These are phyloP conservation scores for Dolomedes plantarius DNA, from an alignment of 2,888 invertebrate genomes.

Conservation along the genomic window DNA sequence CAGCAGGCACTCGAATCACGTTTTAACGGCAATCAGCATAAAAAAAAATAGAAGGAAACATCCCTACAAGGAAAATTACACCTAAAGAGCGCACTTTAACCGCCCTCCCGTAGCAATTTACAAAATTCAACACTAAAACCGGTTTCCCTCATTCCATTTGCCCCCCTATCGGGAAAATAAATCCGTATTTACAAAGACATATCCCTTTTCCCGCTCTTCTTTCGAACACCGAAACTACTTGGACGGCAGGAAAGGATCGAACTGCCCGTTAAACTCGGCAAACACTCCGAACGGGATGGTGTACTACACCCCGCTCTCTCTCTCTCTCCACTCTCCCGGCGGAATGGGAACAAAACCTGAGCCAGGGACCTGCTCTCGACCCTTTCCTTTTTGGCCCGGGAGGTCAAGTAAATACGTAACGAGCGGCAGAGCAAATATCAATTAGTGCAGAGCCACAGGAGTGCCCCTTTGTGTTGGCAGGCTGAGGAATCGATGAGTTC, in stretches of 20 bases:
- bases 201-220: too few relatives aligned
- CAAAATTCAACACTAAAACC: neutral
- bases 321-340: neutral
- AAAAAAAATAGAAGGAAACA: too few relatives aligned
- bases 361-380: neutral
- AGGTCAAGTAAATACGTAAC: slow-evolving; percentile 10
- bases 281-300: neutral
- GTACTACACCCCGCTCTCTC: too few relatives aligned
- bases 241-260: neutral
- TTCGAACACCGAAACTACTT: neutral
- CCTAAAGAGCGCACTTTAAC: neutral
- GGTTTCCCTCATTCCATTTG: neutral
- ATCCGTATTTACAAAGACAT: neutral
- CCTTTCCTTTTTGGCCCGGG: neutral
- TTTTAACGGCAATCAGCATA: too few relatives aligned
- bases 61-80: neutral
- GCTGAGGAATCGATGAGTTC: neutral
- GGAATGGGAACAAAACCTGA: neutral
- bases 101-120: neutral
- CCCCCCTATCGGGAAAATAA: slow-evolving; percentile 5
- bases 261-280: neutral
- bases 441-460: neutral
- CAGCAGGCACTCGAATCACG: too few relatives aligned
- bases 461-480: neutral
- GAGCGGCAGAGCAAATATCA: slow-evolving; percentile 2